Base-by-base conservation (phyloP, 2,113 vertebrate species). In the Tor tambroides region DNA sequence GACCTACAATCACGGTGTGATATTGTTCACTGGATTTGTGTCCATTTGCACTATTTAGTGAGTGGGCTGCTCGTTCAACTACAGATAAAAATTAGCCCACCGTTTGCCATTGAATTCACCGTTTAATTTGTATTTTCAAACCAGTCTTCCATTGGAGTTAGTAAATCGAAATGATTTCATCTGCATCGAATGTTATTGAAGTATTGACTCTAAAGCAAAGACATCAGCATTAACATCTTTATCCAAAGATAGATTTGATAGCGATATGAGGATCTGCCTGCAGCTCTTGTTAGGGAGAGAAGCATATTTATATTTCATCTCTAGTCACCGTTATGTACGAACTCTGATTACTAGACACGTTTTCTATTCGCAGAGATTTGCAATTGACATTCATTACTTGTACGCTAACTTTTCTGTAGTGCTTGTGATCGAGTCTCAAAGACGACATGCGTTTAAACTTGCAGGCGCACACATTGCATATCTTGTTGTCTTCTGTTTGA, bases 11-110 rank as follows among this genome's bases (percentile, higher is more conserved):
- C 61, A 28, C n/a, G 28, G 5, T 65, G 14, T 65, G 54, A 56
- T 65, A 21, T 15, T 67, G 28, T 74, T 74, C 21, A 23, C 38
- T 46, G 76, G 82, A 82, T 80, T 59, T 71, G 83, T 88, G 76
- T 72, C 90, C 72, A 82, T 90, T 91, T 90, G 88, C 88, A 89
- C 90, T 90, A 83, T 89, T 91, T 67, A 86, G 85, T 88, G 81
- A 43, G 82, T 67, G 54, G 65, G 63, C 79, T 41, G 23, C 56
- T 26, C 77, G 4, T 38, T 61, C 32, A 23, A 26, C 72, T 38
- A 76, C 26, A 35, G 51, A 80, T 49, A 59, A 43, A 26, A 19
- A 83, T 6, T 28, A 74, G 80, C 65, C 32, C 54, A 4, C 30
- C 10, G 7, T 59, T 38, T 59, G 46, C 43, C 82, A 72, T 19